Percentiles rank a stretch among this genome's conserved stretches.
phyloP scores from a whole-genome alignment of 1,140 invertebrate genomes.

The Meteorus sp. region DNA sequence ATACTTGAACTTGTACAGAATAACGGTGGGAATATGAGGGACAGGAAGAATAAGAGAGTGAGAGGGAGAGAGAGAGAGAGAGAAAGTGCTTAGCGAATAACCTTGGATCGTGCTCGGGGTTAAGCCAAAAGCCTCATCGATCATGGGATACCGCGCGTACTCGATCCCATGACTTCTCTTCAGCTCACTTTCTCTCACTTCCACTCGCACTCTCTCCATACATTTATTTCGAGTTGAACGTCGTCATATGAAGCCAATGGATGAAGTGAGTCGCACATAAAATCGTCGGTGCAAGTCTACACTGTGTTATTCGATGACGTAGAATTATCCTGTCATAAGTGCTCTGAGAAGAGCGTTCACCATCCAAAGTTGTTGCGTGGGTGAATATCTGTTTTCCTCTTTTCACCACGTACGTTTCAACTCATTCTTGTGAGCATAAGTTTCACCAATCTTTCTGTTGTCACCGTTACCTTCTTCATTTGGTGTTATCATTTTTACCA shows the following conservation, averaged over 20 bases:
- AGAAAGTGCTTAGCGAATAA: too few species aligned
- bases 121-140: constrained; percentile 45
- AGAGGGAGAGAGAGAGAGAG: constrained; percentile 14
- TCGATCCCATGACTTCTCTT: constrained; percentile 38
- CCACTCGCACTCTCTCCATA: neutral
- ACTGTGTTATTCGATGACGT: constrained; percentile 31
- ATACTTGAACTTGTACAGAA: constrained; percentile 1
- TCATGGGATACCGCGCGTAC: constrained; percentile 40
- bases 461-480: too few species aligned
- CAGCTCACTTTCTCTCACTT: neutral
- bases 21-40: too few species aligned
- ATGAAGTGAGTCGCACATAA: constrained; percentile 4
- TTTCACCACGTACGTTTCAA: too few species aligned
- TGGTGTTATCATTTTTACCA: too few species aligned
- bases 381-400: constrained; percentile 12
- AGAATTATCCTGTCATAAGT: constrained; percentile 46
- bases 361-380: constrained; percentile 16
- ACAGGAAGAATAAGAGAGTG: constrained; percentile 5
- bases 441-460: too few species aligned
- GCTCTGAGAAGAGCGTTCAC: constrained; percentile 16
- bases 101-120: constrained; percentile 35
- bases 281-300: neutral
- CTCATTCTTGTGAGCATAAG: too few species aligned
- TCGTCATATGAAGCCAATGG: neutral
- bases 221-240: too few species aligned